Conservation (phyloP, 92 coral and sea anemone species). For the Paragorgia papillata region DNA sequence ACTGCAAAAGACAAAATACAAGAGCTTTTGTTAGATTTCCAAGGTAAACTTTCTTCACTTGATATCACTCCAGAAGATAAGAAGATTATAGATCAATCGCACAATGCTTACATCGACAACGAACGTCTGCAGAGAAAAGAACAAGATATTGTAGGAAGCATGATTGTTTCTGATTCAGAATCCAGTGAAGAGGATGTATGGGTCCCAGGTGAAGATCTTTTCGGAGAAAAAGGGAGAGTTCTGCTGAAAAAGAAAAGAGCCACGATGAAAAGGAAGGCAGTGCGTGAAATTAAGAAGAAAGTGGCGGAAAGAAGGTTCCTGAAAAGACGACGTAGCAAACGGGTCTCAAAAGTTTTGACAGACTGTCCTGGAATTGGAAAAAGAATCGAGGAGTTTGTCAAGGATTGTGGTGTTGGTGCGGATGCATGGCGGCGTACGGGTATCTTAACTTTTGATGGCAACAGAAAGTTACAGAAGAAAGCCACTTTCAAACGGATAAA, state of each 20-base stretch:
- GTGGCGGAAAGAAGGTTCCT: constrained; percentile 44
- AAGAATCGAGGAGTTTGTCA: constrained; percentile 54
- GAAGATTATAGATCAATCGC: constrained; percentile 52
- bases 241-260: constrained; percentile 42
- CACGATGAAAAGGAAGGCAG: constrained; percentile 30
- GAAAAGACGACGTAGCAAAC: constrained; percentile 54
- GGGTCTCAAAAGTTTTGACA: constrained; percentile 44
- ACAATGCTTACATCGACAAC: constrained; percentile 51
- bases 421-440: no score
- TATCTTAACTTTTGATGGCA: no score
- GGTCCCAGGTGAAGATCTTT: not conserved
- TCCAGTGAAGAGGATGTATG: constrained; percentile 33
- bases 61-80: constrained; percentile 50
- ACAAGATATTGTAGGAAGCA: constrained; percentile 27
- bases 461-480: no score
- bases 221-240: constrained; percentile 35
- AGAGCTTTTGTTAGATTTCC: constrained; percentile 49
- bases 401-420: no score
- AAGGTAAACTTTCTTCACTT: constrained; percentile 53
- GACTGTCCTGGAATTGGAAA: constrained; percentile 59
- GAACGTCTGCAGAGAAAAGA: constrained; percentile 26
- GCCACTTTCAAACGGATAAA: constrained; percentile 64
- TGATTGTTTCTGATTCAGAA: constrained; percentile 48
- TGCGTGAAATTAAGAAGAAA: constrained; percentile 38
- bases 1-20: constrained; percentile 5